Conservation (phyloP, 1,140 invertebrate genomes). For the Babylonia areolata region DNA sequence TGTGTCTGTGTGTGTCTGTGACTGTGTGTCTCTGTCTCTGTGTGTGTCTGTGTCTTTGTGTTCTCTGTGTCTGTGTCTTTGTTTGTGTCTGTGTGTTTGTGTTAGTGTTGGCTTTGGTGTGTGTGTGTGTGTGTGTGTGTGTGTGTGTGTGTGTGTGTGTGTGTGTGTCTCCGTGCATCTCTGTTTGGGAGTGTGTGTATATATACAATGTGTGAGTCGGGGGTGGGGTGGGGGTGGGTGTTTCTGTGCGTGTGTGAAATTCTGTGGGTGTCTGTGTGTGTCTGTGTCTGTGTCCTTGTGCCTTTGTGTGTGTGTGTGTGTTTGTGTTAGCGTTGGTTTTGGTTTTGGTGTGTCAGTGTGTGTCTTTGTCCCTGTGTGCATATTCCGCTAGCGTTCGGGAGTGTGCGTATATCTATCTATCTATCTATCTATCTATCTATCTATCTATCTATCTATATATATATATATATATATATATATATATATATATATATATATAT, state of each 20-base stretch:
- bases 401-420: no score
- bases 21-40: neutral
- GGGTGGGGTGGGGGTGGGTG: neutral
- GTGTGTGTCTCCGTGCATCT: neutral
- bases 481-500: no score
- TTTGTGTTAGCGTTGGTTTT: no score
- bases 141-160: neutral
- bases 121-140: neutral
- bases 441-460: no score
- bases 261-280: neutral
- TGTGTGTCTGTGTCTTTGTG: neutral
- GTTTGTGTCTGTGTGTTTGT: neutral
- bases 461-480: no score
- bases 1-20: no score
- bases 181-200: neutral
- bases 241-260: neutral
- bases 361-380: no score
- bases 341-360: no score
- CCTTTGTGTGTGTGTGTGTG: neutral
- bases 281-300: neutral
- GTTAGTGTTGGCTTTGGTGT: neutral
- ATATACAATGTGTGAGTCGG: neutral
- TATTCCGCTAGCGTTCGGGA: no score
- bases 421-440: no score
- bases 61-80: neutral